Evolutionary conservation across 2,113 vertebrate species (phyloP).

Genomic region (Erythrolamprus reginae): DNA sequence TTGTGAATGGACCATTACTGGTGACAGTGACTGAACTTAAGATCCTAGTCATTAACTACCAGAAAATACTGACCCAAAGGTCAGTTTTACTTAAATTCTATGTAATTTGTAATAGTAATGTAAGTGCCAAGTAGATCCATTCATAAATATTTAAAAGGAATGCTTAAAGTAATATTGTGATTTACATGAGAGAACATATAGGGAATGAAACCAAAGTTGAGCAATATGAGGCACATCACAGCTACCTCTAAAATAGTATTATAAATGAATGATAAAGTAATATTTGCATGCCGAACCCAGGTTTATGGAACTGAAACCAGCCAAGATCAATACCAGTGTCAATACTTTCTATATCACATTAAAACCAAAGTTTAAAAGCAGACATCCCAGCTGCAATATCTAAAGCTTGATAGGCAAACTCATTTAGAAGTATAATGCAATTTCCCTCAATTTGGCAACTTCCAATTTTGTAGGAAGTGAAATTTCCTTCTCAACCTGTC

Average conservation of each 20-base stretch:
- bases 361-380: not conserved
- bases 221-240: not conserved
- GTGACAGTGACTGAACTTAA: slow-evolving; percentile 25
- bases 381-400: not conserved
- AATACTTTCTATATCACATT: not conserved
- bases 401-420: not conserved
- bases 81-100: slow-evolving; percentile 36
- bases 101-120: slow-evolving; percentile 27
- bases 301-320: not conserved
- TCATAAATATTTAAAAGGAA: slow-evolving; percentile 42
- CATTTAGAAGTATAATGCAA: not conserved
- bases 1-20: slow-evolving; percentile 32
- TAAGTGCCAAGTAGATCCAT: slow-evolving; percentile 27
- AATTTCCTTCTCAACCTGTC: not conserved
- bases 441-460: not conserved
- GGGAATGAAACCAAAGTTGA: not conserved
- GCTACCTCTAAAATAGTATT: fast-evolving
- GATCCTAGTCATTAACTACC: slow-evolving; percentile 33
- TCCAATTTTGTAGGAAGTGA: not conserved
- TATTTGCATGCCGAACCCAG: not conserved
- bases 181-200: slow-evolving; percentile 1
- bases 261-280: not conserved
- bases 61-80: slow-evolving; percentile 42
- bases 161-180: slow-evolving; percentile 10
- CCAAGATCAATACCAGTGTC: not conserved